Evolutionary conservation across 2,113 vertebrate species (phyloP).

Genomic region (Hoplias malabaricus): DNA sequence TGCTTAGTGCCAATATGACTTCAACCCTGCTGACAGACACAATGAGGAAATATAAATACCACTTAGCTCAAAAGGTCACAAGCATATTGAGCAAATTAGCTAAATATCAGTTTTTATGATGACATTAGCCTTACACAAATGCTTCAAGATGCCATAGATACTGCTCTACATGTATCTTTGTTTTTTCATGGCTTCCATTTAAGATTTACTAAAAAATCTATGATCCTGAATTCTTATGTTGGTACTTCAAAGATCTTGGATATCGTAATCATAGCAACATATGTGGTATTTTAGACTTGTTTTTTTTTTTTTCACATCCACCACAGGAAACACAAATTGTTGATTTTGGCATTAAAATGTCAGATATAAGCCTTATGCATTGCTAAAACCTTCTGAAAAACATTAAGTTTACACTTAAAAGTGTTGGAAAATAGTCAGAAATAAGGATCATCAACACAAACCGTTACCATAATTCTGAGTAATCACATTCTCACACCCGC

Average conservation of each 20-base stretch:
- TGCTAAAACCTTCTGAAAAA: too few relatives aligned
- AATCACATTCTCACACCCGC: constrained; percentile 36
- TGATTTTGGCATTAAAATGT: too few relatives aligned
- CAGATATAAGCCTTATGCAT: too few relatives aligned
- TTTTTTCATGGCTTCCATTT: constrained; percentile 7
- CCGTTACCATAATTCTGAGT: constrained; percentile 39
- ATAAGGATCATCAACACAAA: constrained; percentile 34
- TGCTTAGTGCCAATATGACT: neutral
- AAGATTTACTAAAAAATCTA: constrained; percentile 25
- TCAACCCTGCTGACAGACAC: neutral
- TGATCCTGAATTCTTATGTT: neutral
- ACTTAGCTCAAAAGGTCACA: constrained; percentile 43
- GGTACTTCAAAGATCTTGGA: neutral
- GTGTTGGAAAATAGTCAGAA: constrained; percentile 43
- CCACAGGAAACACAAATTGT: too few relatives aligned
- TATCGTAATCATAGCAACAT: constrained; percentile 9
- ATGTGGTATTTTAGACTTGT: too few relatives aligned
- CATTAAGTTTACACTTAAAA: constrained; percentile 37
- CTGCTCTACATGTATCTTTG: constrained; percentile 3
- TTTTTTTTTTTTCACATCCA: too few relatives aligned
- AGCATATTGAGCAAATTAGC: constrained; percentile 42
- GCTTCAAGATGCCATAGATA: constrained; percentile 4
- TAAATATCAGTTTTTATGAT: constrained; percentile 32
- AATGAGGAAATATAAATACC: constrained; percentile 38
- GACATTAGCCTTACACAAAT: constrained; percentile 38